A percentile compares a stretch with the other conserved stretches of the same genome.
These are phyloP conservation scores for Tetranychus piercei DNA, from an alignment of 2,888 invertebrate genomes.

Conservation along the genomic window DNA sequence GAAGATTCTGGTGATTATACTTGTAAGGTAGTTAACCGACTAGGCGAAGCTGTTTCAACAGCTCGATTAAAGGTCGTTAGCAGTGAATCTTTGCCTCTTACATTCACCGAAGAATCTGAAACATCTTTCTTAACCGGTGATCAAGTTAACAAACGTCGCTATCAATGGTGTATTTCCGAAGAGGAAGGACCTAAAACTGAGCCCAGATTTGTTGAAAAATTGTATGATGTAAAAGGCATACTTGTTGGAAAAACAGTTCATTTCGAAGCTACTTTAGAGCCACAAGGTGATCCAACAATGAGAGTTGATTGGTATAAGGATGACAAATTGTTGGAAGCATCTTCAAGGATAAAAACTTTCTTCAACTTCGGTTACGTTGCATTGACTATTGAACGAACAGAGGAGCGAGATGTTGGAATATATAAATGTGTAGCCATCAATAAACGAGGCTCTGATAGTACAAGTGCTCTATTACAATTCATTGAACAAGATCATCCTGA, in stretches of 20 bases:
- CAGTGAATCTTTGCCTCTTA: slow-evolving; percentile 46
- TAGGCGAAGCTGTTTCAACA: slow-evolving; percentile 77
- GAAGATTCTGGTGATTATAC: slow-evolving; percentile 47
- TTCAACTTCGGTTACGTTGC: slow-evolving; percentile 92
- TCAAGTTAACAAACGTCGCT: neutral
- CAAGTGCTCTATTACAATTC: slow-evolving; percentile 43
- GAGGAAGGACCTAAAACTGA: neutral
- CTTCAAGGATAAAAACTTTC: slow-evolving; percentile 65
- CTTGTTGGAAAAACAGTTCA: slow-evolving; percentile 71
- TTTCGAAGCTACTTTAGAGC: slow-evolving; percentile 75
- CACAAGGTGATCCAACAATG: slow-evolving; percentile 83
- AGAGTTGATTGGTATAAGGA: slow-evolving; percentile 83
- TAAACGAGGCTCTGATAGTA: slow-evolving; percentile 66
- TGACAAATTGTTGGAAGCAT: slow-evolving; percentile 58
- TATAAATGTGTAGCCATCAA: slow-evolving; percentile 83
- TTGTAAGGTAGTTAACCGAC: slow-evolving; percentile 54
- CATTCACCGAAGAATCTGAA: neutral
- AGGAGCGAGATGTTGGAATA: slow-evolving; percentile 64
- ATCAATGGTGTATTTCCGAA: neutral
- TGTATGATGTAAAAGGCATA: slow-evolving; percentile 34
- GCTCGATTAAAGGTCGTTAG: slow-evolving; percentile 68
- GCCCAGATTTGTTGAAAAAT: slow-evolving; percentile 55
- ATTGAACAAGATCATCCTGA: neutral
- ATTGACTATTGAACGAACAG: slow-evolving; percentile 48
- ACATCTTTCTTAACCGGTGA: neutral